A percentile compares a stretch with the other conserved stretches of the same genome.
phyloP scores from a whole-genome alignment of 2,797 vertebrate species.

The Ispidina lecontei region DNA sequence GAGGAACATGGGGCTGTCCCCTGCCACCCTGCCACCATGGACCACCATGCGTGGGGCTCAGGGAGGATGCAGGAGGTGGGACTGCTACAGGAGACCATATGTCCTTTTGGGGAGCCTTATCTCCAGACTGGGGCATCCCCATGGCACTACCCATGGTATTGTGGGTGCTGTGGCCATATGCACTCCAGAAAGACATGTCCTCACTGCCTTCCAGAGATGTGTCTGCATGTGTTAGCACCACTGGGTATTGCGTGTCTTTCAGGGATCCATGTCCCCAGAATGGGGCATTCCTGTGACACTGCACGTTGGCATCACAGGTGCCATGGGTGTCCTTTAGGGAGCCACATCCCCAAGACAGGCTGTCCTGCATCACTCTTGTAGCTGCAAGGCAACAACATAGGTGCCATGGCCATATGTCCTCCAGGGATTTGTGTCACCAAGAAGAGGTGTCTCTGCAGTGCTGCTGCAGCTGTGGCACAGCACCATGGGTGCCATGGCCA shows the following conservation, averaged over 20 bases:
- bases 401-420: fast-evolving
- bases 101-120: neutral
- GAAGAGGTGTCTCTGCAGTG: fast-evolving
- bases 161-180: neutral
- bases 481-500: neutral
- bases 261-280: fast-evolving
- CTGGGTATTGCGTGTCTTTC: fast-evolving
- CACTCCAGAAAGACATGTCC: neutral
- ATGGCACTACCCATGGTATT: neutral
- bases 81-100: neutral
- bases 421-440: neutral
- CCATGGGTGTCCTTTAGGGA: neutral
- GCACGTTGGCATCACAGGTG: fast-evolving
- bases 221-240: neutral
- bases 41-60: fast-evolving
- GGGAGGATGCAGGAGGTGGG: neutral
- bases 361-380: neutral
- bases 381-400: neutral
- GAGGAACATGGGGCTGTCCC: neutral
- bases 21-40: fast-evolving
- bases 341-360: neutral
- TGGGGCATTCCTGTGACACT: fast-evolving
- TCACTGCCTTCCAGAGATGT: neutral
- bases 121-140: no score
- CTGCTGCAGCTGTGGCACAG: neutral